Percentiles rank a stretch among this genome's conserved stretches.
phyloP scores from a whole-genome alignment of 2,797 vertebrate species.

The Sebastes oblongus region DNA sequence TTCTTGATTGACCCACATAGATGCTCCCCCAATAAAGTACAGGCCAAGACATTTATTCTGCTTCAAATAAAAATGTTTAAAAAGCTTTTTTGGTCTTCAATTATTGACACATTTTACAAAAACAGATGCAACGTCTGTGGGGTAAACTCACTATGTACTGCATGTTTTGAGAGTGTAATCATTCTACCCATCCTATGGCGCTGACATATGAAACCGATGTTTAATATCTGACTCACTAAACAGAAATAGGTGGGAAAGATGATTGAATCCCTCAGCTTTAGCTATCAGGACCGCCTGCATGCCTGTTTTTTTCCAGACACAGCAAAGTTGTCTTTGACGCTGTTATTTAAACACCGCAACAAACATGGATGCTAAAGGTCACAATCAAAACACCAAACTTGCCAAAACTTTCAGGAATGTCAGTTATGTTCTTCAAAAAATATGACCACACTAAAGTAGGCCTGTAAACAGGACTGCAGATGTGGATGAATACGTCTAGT shows the following conservation, averaged over 20 bases:
- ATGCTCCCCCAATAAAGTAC: not conserved
- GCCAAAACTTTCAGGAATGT: conserved; percentile 3
- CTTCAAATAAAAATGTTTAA: not conserved
- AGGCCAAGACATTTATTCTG: not conserved
- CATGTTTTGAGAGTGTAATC: not conserved
- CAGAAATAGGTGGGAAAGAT: conserved; percentile 3
- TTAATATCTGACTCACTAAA: conserved; percentile 11
- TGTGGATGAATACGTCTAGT: not conserved
- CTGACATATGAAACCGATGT: not conserved
- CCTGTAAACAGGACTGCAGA: not conserved
- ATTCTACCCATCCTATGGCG: not conserved
- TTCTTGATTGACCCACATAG: not conserved
- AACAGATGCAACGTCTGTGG: not conserved
- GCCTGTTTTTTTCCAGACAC: not conserved
- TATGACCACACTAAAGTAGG: not conserved
- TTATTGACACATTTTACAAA: not conserved
- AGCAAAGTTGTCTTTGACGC: not conserved
- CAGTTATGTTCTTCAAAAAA: not conserved
- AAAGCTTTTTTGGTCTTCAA: not conserved
- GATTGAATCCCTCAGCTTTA: not conserved
- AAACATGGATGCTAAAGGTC: conserved; percentile 11
- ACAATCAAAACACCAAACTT: not conserved
- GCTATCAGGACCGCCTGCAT: not conserved
- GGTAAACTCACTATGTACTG: not conserved
- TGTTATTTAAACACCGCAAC: not conserved